phyloP scores from a whole-genome alignment of 2,797 vertebrate species.

The Lophotriccus pileatus region DNA sequence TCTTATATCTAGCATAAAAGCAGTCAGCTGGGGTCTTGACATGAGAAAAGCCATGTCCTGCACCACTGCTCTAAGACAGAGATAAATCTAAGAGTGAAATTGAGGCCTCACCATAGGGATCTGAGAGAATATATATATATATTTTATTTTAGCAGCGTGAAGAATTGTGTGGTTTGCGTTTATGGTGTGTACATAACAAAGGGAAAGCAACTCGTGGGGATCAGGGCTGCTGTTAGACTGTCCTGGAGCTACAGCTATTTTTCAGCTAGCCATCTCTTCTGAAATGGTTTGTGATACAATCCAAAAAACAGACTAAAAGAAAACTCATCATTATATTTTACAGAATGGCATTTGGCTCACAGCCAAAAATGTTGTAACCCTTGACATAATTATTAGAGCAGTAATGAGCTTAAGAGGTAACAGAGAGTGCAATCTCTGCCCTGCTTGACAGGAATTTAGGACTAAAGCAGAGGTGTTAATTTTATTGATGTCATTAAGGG shows the following conservation, averaged over 20 bases:
- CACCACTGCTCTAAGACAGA: not conserved
- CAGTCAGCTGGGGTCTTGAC: not conserved
- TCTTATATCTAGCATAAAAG: not conserved
- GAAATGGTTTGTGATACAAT: not conserved
- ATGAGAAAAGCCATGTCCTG: not conserved
- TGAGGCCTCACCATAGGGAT: not conserved
- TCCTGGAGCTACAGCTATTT: not conserved
- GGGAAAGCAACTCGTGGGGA: accelerated
- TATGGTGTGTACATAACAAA: accelerated
- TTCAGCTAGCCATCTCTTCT: not conserved
- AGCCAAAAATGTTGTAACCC: not conserved
- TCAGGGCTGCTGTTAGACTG: not conserved
- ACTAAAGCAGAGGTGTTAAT: not conserved
- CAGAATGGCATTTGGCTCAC: not conserved
- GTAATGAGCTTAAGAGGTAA: not conserved
- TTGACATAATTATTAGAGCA: not conserved
- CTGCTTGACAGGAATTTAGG: not conserved
- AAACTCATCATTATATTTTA: not conserved
- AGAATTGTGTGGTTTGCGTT: not conserved
- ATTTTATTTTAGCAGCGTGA: not conserved
- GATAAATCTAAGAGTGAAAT: not conserved
- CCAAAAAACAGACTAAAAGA: not conserved
- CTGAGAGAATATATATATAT: not conserved
- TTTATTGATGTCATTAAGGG: not conserved
- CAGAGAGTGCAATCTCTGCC: not conserved